Conservation (phyloP, 2,888 invertebrate genomes). For the Argyra leucocephala region DNA sequence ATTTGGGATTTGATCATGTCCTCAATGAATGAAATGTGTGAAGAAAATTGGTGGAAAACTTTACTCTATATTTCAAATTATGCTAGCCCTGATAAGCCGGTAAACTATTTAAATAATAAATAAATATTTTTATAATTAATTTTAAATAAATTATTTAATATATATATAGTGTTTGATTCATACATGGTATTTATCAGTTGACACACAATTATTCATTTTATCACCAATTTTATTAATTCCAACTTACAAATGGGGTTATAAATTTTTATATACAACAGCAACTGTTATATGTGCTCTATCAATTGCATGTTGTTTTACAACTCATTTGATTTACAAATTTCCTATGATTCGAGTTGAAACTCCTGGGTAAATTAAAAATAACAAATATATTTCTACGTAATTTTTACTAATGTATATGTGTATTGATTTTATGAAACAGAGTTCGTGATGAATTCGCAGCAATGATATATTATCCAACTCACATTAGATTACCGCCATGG, state of each 20-base stretch:
- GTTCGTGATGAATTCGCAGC: background rate
- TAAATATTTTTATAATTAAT: background rate
- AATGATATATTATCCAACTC: conserved; percentile 25
- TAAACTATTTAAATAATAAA: conserved; percentile 22
- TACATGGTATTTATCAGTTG: conserved; percentile 52
- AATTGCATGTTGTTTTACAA: conserved; percentile 22
- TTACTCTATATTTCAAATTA: conserved; percentile 47
- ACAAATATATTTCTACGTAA: too few relatives aligned
- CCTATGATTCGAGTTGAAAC: background rate
- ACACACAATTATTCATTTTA: conserved; percentile 50
- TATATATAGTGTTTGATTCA: conserved; percentile 46
- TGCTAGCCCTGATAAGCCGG: conserved; percentile 35
- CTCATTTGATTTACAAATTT: conserved; percentile 17
- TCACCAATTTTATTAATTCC: conserved; percentile 46
- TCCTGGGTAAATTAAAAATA: background rate
- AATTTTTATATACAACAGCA: conserved; percentile 13
- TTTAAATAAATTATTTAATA: background rate
- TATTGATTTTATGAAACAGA: background rate
- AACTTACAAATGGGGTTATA: conserved; percentile 29
- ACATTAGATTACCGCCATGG: conserved; percentile 27
- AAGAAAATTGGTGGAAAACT: conserved; percentile 45
- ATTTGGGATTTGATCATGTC: conserved; percentile 38
- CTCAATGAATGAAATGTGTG: conserved; percentile 33
- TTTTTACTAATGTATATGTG: too few relatives aligned
- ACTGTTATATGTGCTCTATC: conserved; percentile 17